phyloP scores from a whole-genome alignment of 2,113 vertebrate species.

The Oreochromis aureus region DNA sequence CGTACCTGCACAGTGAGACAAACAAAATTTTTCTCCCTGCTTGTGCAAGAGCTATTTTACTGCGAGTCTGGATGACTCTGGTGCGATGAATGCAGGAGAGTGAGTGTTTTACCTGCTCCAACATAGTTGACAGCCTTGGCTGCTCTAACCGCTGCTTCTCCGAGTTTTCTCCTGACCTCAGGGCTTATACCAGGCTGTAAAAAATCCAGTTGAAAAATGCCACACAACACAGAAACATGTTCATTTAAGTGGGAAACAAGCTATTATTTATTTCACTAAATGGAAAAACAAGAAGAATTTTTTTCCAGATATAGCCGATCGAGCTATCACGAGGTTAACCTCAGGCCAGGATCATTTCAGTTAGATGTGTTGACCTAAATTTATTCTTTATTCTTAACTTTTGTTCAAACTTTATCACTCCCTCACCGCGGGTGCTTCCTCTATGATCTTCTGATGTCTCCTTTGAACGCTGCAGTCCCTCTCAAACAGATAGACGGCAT shows the following conservation, averaged over 20 bases:
- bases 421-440: slow-evolving; percentile 93
- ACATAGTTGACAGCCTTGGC: slow-evolving; percentile 95
- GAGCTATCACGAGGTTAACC: not conserved
- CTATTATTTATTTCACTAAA: not conserved
- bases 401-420: not conserved
- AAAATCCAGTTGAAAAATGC: not conserved
- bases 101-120: slow-evolving; percentile 81
- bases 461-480: slow-evolving; percentile 97
- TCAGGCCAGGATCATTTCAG: not conserved
- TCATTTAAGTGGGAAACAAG: not conserved
- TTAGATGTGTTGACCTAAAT: not conserved
- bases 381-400: not conserved
- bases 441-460: slow-evolving; percentile 97
- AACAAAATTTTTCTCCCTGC: not conserved
- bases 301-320: accelerated
- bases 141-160: slow-evolving; percentile 91
- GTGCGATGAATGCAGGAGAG: not conserved
- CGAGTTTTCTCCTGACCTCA: slow-evolving; percentile 85
- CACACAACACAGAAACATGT: not conserved
- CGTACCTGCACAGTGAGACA: slow-evolving; percentile 75
- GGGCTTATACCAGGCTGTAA: slow-evolving; percentile 86
- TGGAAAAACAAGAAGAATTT: not conserved
- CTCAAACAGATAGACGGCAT: slow-evolving; percentile 93
- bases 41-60: not conserved
- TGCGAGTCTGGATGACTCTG: not conserved